Base-by-base conservation (phyloP, 2,113 vertebrate genomes). In the Connochaetes taurinus region DNA sequence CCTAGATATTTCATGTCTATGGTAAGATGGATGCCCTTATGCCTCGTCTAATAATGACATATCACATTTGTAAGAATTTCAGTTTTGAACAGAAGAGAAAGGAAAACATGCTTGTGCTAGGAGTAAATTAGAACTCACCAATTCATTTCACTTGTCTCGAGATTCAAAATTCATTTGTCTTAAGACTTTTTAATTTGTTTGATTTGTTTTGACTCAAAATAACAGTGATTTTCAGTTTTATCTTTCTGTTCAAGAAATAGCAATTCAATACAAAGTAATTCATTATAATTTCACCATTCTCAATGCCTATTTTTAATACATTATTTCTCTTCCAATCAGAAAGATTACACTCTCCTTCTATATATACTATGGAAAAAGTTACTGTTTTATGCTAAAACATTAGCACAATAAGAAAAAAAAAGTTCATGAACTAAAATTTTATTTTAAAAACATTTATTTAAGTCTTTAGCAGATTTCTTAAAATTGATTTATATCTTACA, bases 311-410 rank as follows among this genome's bases (percentile, higher is more conserved):
- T 89, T 95, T 97, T 85, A 93, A 83, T 43, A 87, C 21, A 71
- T 87, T 62, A 43, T 90, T 98, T 90, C 57, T 86, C 58, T 95
- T 96, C 47, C 33, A 86, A 13, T 94, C 74, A 82, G 55, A 93
- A 58, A 81, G 16, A 97, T 60, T 60, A 52, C 3, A 96, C 6
- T 45, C 6, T 92, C 52, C 7, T 88, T 16, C 2, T 89, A 45
- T 80, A 40, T 90, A 67, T 92, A 71, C 85, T 80, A 33, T 94
- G 55, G 17, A 25, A 60, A 78, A 67, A 90, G 2, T 90, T 92
- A 90, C n/a, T 93, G 0, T 93, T 47, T 83, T 90, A 25, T 71
- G 5, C 60, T 80, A 83, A 84, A 92, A 82, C 33, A 78, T 94
- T 60, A 87, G 67, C 25, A 57, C 25, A 74, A 36, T 90, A 78